Percentiles rank a stretch among this genome's conserved stretches.
Conservation (phyloP, 2,113 vertebrate genomes). For the Apistogramma diplotaenia region DNA sequence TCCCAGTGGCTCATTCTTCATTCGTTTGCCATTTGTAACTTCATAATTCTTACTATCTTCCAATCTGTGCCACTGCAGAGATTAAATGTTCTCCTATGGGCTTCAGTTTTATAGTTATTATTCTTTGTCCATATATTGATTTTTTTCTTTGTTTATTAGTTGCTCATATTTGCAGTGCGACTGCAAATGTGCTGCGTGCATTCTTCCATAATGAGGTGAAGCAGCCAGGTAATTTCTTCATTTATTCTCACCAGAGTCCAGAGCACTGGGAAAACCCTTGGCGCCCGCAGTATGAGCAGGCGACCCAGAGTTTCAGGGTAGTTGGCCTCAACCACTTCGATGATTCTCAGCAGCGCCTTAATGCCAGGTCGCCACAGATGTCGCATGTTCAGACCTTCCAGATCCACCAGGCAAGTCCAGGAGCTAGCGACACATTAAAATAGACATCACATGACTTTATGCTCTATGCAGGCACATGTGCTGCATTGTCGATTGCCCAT, state of each 20-base stretch:
- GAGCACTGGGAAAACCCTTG: slow-evolving; percentile 92
- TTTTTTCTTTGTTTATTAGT: slow-evolving; percentile 6
- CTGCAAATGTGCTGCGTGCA: background rate
- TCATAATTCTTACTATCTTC: background rate
- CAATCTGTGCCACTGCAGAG: background rate
- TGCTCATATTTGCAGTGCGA: background rate
- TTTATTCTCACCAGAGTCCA: slow-evolving; percentile 87
- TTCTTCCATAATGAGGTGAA: background rate
- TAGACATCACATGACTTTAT: background rate
- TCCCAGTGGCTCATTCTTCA: background rate
- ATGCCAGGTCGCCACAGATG: slow-evolving; percentile 95
- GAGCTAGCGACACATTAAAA: slow-evolving; percentile 72
- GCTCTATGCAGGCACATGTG: background rate
- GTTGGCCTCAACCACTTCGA: slow-evolving; percentile 96
- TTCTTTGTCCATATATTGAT: background rate
- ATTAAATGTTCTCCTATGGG: slow-evolving; percentile 6
- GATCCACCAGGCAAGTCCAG: slow-evolving; percentile 96
- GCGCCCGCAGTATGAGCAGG: slow-evolving; percentile 89
- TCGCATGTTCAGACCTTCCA: slow-evolving; percentile 96
- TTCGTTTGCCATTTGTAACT: background rate
- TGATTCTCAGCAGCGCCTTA: slow-evolving; percentile 92
- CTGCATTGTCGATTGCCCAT: background rate
- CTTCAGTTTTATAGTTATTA: slow-evolving; percentile 1
- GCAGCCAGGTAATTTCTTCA: background rate
- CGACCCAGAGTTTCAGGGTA: slow-evolving; percentile 94